These are phyloP conservation scores for Puma concolor DNA, from an alignment of 2,113 vertebrate species.

Conservation along the genomic window DNA sequence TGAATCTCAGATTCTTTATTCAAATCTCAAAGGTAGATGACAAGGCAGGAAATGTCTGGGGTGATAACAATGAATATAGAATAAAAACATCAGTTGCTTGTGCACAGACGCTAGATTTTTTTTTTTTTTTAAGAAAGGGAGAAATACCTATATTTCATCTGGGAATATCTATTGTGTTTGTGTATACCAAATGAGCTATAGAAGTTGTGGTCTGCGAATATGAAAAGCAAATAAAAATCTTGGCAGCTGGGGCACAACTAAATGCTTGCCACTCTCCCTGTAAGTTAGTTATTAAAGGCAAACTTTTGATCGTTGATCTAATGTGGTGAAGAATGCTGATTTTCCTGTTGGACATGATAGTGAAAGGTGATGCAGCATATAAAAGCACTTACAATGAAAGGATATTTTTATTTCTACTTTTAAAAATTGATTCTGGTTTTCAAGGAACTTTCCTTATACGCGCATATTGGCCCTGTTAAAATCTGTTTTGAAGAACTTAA, in stretches of 20 bases:
- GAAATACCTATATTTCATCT: neutral
- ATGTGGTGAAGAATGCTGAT: conserved; percentile 37
- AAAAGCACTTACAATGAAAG: conserved; percentile 12
- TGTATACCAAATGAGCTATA: neutral
- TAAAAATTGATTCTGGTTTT: conserved; percentile 60
- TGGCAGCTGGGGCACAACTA: neutral
- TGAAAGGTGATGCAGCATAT: neutral
- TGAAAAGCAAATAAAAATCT: conserved; percentile 32
- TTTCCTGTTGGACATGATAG: conserved; percentile 17
- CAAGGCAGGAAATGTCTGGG: neutral
- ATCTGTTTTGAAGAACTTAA: conserved; percentile 52
- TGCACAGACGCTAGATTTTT: neutral
- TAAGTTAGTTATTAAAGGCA: conserved; percentile 15
- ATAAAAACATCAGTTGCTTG: conserved; percentile 1
- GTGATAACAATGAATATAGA: conserved; percentile 3
- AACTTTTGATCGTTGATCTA: conserved; percentile 13
- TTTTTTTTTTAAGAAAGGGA: neutral
- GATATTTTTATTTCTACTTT: conserved; percentile 52
- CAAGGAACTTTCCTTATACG: conserved; percentile 26
- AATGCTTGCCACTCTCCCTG: neutral
- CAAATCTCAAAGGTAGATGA: conserved; percentile 18
- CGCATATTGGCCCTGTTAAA: neutral
- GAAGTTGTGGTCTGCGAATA: neutral
- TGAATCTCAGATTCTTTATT: neutral
- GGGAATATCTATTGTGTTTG: neutral